Evolutionary conservation across 1,140 invertebrate genomes (phyloP), one percentile per base, ranked within the genome.

Genomic region (Atta colombica): DNA sequence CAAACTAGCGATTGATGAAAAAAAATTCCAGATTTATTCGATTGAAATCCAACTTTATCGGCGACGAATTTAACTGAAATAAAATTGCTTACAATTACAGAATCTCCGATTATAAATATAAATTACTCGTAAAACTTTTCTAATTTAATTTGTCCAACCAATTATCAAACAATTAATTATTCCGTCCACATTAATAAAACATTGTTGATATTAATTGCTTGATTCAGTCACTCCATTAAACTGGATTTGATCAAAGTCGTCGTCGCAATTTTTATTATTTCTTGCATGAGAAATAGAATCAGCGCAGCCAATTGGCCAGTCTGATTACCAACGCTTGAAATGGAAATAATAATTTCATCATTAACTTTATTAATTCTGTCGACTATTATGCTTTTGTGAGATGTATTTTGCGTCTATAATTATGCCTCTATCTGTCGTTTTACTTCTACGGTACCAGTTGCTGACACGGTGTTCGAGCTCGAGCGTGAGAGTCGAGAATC

Each of bases 401-500:
- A 39, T 7, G 35, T 25, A 25, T 39, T 39, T 39, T 39, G 7
- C 35, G 0, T 39, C 35, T 61, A 16, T 31, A n/a, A 58, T 75
- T 25, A 45, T 60, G n/a, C 6, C 65, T 10, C 4, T 39, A 18
- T 21, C 35, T 60, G n/a, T 60, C 16, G 55, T 77, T 45, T 60
- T 60, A 35, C 3, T 39, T 45, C 12, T 28, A 2, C n/a, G 14
- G 7, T 35, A 1, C n/a, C 66, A 31, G 51, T 10, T 12, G 28
- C 39, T 58, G 63, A 60, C 28, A 74, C 69, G 25, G 71, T 74
- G 31, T 4, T 28, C 55, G 65, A 51, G 51, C 66, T 45, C 77
- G 71, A 84, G 74, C 72, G 84, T 69, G 87, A 81, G 66, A 86
- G 81, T 90, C 82, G 21, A 51, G 82, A 90, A 87, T 90, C 89